Base-by-base conservation (phyloP, 2,113 vertebrate species). In the Paramormyrops kingsleyae region DNA sequence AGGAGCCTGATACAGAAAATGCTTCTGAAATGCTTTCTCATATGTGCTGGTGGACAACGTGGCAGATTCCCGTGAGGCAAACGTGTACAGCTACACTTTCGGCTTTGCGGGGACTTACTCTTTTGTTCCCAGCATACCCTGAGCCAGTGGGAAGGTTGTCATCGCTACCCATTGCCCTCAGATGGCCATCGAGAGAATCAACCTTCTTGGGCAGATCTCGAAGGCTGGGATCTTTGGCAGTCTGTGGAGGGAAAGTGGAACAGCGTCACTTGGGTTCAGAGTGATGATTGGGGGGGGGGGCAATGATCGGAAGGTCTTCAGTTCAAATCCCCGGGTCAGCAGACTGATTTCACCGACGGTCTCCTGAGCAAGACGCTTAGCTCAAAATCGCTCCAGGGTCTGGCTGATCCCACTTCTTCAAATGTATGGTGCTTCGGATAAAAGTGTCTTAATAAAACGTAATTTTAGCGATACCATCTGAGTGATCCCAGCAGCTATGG, bases 161-260 rank as follows among this genome's bases (percentile, higher is more conserved):
- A 27, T 95, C 95, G 0, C 94, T 89, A 6, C 92, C 93, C 0
- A 93, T 92, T 46, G 92, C 35, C 92, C 3, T 88, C 93, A 46
- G 13, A 9, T 27, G 47, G 27, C 8, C 47, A 2, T 94, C 93
- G 0, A 92, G 92, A 59, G 95, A 93, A 8, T 93, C 92, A 89
- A 95, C 95, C 88, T 91, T 95, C 59, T 88, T 93, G 85, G 96
- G 89, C 56, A 97, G 91, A 83, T 95, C 94, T 27, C 96, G 95
- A 87, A 98, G 93, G 92, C 96, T 96, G 0, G 95, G 95, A 1
- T 89, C 90, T 89, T 94, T 96, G 84, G 92, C 92, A 2, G 97
- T 93, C 97, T 98, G 94, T 27, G 92, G 93, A 89, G 21, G 5
- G 35, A 46, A 91, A 53, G n/a, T 24, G 31, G 19, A 47, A 13